These are phyloP conservation scores for Agrochola circellaris DNA, from an alignment of 2,888 invertebrate genomes.

Conservation along the genomic window DNA sequence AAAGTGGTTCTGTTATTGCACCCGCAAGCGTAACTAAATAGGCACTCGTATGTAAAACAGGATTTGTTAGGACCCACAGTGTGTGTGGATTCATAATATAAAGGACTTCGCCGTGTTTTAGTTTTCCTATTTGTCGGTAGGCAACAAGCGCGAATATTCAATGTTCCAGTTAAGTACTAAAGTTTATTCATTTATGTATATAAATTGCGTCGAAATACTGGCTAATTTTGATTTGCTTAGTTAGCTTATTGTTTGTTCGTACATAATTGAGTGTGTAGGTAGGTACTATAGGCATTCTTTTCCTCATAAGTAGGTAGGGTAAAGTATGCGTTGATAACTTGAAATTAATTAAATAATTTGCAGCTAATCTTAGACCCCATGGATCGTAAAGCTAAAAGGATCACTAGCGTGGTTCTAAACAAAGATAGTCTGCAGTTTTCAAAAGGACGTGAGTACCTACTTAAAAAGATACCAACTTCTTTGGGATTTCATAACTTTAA, in stretches of 20 bases:
- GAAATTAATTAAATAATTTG: neutral
- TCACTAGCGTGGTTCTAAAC: neutral
- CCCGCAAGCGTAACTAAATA: conserved; percentile 55
- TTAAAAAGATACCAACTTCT: neutral
- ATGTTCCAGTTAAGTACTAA: conserved; percentile 1
- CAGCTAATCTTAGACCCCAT: neutral
- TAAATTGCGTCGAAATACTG: neutral
- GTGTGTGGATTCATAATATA: conserved; percentile 7
- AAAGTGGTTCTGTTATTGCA: conserved; percentile 62
- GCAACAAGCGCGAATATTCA: neutral
- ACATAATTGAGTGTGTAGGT: neutral
- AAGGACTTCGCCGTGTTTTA: conserved; percentile 15
- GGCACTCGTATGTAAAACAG: conserved; percentile 54
- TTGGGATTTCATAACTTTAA: neutral
- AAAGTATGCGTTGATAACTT: neutral
- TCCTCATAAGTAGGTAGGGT: neutral
- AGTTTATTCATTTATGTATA: conserved; percentile 21
- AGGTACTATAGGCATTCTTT: neutral
- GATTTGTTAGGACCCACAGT: conserved; percentile 43
- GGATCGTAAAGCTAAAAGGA: neutral
- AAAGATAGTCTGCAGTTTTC: neutral
- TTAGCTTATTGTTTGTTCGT: neutral
- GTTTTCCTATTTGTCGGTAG: conserved; percentile 24
- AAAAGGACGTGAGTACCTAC: neutral
- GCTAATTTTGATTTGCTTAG: neutral